Evolutionary conservation across 64 coral and sea anemone genomes (phyloP).

Genomic region (Pocillopora verrucosa): DNA sequence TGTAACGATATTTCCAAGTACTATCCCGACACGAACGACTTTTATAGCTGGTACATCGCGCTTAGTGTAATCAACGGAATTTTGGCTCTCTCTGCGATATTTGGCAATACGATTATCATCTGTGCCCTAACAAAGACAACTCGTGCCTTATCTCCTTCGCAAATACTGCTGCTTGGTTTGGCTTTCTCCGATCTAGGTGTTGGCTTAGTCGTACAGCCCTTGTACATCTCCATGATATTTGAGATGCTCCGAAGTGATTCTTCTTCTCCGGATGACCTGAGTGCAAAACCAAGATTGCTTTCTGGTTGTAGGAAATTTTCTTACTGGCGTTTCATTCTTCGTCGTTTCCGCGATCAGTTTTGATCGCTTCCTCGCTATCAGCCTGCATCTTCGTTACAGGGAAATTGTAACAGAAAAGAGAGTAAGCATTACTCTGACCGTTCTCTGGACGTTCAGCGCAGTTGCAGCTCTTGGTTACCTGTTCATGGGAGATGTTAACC

Average conservation of each 20-base stretch:
- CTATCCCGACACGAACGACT: not conserved
- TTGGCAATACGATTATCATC: conserved; percentile 26
- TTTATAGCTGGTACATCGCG: not conserved
- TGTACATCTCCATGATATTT: no score
- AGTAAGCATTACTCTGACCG: not conserved
- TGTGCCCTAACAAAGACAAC: not conserved
- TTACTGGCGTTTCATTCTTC: no score
- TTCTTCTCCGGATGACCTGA: no score
- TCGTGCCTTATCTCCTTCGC: not conserved
- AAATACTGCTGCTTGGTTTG: conserved; percentile 32
- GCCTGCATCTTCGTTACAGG: no score
- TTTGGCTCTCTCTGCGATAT: not conserved
- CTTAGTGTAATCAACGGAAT: not conserved
- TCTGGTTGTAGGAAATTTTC: no score
- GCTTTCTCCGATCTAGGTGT: conserved; percentile 35
- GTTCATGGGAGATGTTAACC: not conserved
- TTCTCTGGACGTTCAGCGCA: not conserved
- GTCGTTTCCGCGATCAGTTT: no score
- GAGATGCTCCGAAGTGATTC: no score
- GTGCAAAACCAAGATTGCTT: no score
- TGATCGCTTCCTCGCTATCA: no score
- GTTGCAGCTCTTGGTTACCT: not conserved
- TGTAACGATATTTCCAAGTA: conserved; percentile 15
- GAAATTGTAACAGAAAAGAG: conserved; percentile 31
- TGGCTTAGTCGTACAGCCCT: conserved; percentile 15